phyloP scores from a whole-genome alignment of 2,113 vertebrate species.

The Callospermophilus lateralis region DNA sequence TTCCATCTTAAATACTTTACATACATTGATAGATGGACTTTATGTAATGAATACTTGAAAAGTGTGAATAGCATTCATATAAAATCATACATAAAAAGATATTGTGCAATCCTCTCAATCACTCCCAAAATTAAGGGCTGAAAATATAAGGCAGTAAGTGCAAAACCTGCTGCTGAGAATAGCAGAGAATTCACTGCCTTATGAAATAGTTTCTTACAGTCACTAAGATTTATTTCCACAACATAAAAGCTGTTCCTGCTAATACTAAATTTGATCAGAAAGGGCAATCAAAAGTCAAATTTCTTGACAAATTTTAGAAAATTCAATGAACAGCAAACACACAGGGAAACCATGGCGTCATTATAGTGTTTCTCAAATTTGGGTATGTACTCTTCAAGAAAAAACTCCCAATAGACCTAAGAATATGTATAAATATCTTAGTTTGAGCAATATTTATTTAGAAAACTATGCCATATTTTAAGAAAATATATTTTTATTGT shows the following conservation, averaged over 20 bases:
- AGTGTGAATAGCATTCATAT: slow-evolving; percentile 5
- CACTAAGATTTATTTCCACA: slow-evolving; percentile 29
- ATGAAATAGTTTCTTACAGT: slow-evolving; percentile 32
- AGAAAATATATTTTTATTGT: slow-evolving; percentile 11
- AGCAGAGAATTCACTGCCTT: slow-evolving; percentile 6
- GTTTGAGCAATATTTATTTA: slow-evolving; percentile 49
- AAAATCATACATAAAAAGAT: slow-evolving; percentile 37
- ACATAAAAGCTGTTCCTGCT: slow-evolving; percentile 48
- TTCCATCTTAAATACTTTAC: not conserved
- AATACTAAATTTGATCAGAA: slow-evolving; percentile 15
- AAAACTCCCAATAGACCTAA: slow-evolving; percentile 32
- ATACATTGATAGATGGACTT: not conserved
- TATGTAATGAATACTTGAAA: slow-evolving; percentile 26
- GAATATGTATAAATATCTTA: not conserved
- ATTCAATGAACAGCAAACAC: slow-evolving; percentile 5
- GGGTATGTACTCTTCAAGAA: slow-evolving; percentile 1
- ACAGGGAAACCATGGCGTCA: not conserved
- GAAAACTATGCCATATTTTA: not conserved
- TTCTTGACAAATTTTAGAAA: slow-evolving; percentile 32
- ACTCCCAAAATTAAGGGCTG: not conserved
- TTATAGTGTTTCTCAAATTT: not conserved
- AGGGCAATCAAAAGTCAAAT: slow-evolving; percentile 3
- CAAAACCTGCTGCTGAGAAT: not conserved
- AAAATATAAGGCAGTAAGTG: not conserved
- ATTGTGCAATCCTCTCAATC: not conserved